Base-by-base conservation (phyloP, 2,113 vertebrate species). In the Zosterops lateralis region DNA sequence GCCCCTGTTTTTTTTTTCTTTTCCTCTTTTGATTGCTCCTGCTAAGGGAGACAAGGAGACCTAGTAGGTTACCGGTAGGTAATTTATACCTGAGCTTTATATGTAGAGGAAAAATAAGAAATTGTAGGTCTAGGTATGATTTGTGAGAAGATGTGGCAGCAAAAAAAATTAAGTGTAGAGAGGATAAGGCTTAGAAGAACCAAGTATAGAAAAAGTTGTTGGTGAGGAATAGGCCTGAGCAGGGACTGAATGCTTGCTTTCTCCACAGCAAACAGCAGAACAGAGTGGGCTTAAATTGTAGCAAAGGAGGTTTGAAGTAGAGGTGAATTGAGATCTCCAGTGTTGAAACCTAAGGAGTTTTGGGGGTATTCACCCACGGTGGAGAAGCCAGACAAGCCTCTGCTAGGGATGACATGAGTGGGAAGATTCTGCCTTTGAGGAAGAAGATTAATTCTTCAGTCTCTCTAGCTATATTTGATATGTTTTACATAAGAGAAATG, bases 81-180 rank as follows among this genome's bases (percentile, higher is more conserved):
- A n/a, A 42, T 15, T 45, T 9, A 53, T 65, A 22, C 1, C 2
- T 36, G 16, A 6, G 8, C 5, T 85, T 38, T 32, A 26, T 29
- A 7, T 12, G 11, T 14, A 13, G 64, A 51, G 8, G 6, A 50
- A 81, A 72, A 25, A 4, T 3, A 68, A 13, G 12, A 25, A 48
- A 14, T 5, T 17, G 8, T 45, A 17, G 12, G 6, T 50, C 9
- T 17, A 26, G 28, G 7, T 0, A 1, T 14, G 11, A 56, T 36
- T 68, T 75, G 15, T 29, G 53, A 87, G 17, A 24, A 34, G 40
- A 79, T 10, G 7, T 38, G 17, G 4, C 4, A 50, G 6, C 14
- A 28, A 51, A 32, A 67, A 38, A 1, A 7, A 5, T 3, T 36
- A 53, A 48, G 29, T 4, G 6, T 4, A 11, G 29, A 4, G 5